Percentiles rank a stretch among this genome's conserved stretches.
phyloP scores from a whole-genome alignment of 2,888 invertebrate species.

The Mechanitis messenoides region DNA sequence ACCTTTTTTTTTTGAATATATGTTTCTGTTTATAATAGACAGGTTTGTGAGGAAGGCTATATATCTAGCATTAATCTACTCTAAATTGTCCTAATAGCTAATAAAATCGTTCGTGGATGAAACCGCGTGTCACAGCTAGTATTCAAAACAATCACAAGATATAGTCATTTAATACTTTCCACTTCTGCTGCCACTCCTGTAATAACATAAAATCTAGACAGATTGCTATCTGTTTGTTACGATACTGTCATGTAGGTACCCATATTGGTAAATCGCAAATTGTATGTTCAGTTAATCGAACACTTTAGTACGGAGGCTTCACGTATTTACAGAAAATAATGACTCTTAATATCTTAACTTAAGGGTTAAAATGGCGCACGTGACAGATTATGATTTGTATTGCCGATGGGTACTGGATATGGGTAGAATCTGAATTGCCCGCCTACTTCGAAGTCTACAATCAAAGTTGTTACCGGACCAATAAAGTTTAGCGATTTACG shows the following conservation, averaged over 20 bases:
- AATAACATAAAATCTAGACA: constrained; percentile 63
- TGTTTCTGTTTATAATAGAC: no score
- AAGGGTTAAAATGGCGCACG: constrained; percentile 35
- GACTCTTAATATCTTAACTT: constrained; percentile 36
- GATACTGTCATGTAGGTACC: constrained; percentile 53
- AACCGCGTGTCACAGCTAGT: no score
- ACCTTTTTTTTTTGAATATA: no score
- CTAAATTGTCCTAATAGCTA: no score
- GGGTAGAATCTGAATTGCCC: constrained; percentile 31
- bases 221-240: constrained; percentile 57
- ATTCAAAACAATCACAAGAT: no score
- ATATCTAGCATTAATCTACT: no score
- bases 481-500: constrained; percentile 41
- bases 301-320: constrained; percentile 45
- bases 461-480: constrained; percentile 36
- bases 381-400: constrained; percentile 34
- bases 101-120: no score
- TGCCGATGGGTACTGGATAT: constrained; percentile 32
- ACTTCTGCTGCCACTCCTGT: constrained; percentile 51
- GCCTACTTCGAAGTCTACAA: constrained; percentile 37
- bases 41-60: no score
- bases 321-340: constrained; percentile 34
- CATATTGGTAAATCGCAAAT: constrained; percentile 66
- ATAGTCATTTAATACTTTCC: not conserved
- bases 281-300: constrained; percentile 55